Evolutionary conservation across 37 sponge, comb jelly and placozoan species (phyloP).

Genomic region (Sycon ciliatum): DNA sequence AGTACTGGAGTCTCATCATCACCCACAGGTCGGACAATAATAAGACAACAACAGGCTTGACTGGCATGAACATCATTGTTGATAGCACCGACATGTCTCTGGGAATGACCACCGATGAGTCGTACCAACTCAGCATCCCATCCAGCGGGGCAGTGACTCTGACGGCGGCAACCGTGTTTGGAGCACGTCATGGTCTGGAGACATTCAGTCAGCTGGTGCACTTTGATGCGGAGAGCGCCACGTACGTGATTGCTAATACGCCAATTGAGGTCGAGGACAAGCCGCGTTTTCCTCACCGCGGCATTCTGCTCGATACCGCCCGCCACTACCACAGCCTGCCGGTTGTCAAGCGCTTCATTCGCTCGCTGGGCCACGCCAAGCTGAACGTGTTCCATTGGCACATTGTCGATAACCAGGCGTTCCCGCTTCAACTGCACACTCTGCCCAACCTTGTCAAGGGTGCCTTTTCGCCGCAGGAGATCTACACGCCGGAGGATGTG

Average conservation of each 20-base stretch:
- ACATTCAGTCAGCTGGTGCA: slow-evolving; percentile 57
- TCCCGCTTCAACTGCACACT: slow-evolving; percentile 37
- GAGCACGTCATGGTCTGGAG: slow-evolving; percentile 47
- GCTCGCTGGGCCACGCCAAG: slow-evolving; percentile 18
- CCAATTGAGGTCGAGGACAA: slow-evolving; percentile 25
- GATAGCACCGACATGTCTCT: no score
- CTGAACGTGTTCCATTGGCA: slow-evolving; percentile 73
- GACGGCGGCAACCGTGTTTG: slow-evolving; percentile 38
- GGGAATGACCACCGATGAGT: slow-evolving; percentile 23
- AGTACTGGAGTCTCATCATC: no score
- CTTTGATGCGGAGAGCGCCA: not conserved
- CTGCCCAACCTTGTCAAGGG: slow-evolving; percentile 40
- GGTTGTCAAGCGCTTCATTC: slow-evolving; percentile 26
- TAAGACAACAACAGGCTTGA: no score
- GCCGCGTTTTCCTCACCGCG: slow-evolving; percentile 55
- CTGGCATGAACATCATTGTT: no score
- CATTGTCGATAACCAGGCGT: slow-evolving; percentile 63
- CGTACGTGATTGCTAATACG: no score
- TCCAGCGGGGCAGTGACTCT: not conserved
- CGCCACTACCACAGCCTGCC: slow-evolving; percentile 43
- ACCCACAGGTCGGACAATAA: no score
- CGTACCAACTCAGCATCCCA: slow-evolving; percentile 11
- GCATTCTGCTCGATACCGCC: slow-evolving; percentile 53
- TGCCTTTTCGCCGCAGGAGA: slow-evolving; percentile 27
- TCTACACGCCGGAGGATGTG: slow-evolving; percentile 35